Evolutionary conservation across 2,888 invertebrate species (phyloP).

Genomic region (Troglohyphantes excavatus): DNA sequence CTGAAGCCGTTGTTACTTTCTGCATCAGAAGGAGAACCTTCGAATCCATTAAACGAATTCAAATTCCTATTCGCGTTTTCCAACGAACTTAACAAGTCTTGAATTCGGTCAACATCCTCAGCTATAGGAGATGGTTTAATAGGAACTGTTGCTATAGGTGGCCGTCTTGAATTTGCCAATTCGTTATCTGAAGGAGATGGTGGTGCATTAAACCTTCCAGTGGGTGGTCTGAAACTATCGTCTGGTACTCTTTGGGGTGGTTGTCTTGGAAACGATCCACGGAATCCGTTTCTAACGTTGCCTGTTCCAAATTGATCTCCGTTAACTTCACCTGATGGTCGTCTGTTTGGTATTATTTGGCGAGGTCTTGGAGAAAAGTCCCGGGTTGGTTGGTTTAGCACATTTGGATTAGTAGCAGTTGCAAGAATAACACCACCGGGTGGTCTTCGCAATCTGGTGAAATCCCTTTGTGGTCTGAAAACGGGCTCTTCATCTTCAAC

Average conservation of each 20-base stretch:
- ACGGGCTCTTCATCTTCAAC: constrained; percentile 69
- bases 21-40: constrained; percentile 32
- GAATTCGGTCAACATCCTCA: constrained; percentile 36
- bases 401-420: constrained; percentile 41
- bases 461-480: constrained; percentile 76
- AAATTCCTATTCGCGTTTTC: constrained; percentile 23
- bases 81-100: constrained; percentile 10
- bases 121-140: background rate
- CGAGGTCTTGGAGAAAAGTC: constrained; percentile 32
- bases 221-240: constrained; percentile 38
- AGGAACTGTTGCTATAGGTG: background rate
- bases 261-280: constrained; percentile 16
- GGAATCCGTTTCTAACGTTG: constrained; percentile 33
- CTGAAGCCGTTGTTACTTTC: constrained; percentile 47
- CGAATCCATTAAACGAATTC: constrained; percentile 29
- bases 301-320: background rate
- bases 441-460: constrained; percentile 73
- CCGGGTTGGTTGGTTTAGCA: constrained; percentile 18
- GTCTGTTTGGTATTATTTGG: constrained; percentile 22
- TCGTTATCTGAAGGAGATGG: constrained; percentile 30
- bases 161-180: background rate
- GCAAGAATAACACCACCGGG: constrained; percentile 58
- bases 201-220: constrained; percentile 26
- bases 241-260: constrained; percentile 21
- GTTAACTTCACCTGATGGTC: constrained; percentile 11